Conservation (phyloP, 2,113 vertebrate species). For the Gambusia holbrooki region DNA sequence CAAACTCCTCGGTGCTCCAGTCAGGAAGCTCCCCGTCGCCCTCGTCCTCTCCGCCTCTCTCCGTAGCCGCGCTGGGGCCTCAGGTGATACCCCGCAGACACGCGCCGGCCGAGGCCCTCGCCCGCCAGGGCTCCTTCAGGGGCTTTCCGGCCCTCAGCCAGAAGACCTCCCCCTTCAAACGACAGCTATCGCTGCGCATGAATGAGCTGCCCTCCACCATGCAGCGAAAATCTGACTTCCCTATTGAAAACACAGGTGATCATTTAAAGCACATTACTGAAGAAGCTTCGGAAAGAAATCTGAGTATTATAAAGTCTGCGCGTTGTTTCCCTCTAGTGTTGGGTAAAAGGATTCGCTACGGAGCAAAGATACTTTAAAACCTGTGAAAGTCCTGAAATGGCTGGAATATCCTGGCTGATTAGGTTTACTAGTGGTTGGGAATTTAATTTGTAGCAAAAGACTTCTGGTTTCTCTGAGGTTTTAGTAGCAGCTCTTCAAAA, state of each 20-base stretch:
- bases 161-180: slow-evolving; percentile 98
- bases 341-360: too few species aligned
- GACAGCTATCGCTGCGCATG: slow-evolving; percentile 93
- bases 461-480: too few species aligned
- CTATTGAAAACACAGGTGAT: slow-evolving; percentile 91
- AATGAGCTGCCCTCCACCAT: slow-evolving; percentile 96
- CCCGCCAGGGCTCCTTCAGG: slow-evolving; percentile 95
- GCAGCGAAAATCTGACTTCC: slow-evolving; percentile 97
- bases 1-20: slow-evolving; percentile 72
- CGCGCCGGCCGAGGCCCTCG: slow-evolving; percentile 92
- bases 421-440: too few species aligned
- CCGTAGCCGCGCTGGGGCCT: slow-evolving; percentile 78
- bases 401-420: too few species aligned
- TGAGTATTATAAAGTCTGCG: not conserved
- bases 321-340: too few species aligned
- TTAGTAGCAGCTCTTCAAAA: too few species aligned
- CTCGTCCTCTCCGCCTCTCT: slow-evolving; percentile 88
- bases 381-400: too few species aligned
- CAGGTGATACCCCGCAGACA: slow-evolving; percentile 93
- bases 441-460: too few species aligned
- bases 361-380: too few species aligned
- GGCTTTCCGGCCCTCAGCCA: slow-evolving; percentile 96
- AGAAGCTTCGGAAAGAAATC: not conserved
- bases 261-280: not conserved
- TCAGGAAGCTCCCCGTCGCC: slow-evolving; percentile 74